phyloP scores from a whole-genome alignment of 1,140 invertebrate species.

The Marisa cornuarietis region DNA sequence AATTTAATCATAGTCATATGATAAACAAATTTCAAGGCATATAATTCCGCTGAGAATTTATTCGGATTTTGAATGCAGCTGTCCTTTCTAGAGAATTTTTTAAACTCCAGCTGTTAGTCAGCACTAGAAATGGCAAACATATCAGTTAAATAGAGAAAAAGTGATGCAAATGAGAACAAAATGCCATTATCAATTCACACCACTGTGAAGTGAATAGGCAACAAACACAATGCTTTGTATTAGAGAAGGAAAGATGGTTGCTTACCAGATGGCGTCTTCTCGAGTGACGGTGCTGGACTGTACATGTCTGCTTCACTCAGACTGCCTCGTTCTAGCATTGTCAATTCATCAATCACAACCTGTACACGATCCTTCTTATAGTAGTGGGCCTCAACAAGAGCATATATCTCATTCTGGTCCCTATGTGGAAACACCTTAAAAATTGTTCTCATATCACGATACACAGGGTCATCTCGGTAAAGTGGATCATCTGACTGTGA shows the following conservation, averaged over 20 bases:
- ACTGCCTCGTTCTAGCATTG: slow-evolving; percentile 31
- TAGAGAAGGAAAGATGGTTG: neutral
- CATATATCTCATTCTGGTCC: slow-evolving; percentile 60
- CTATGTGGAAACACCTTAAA: slow-evolving; percentile 55
- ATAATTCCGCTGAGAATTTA: too few species aligned
- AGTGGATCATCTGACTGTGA: slow-evolving; percentile 41
- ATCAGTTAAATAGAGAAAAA: too few species aligned
- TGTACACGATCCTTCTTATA: slow-evolving; percentile 53
- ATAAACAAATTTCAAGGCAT: too few species aligned
- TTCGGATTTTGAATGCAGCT: neutral
- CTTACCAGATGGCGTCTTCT: too few species aligned
- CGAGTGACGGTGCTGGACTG: neutral
- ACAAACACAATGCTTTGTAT: too few species aligned
- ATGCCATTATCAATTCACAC: too few species aligned
- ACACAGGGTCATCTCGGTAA: slow-evolving; percentile 48
- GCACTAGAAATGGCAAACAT: too few species aligned
- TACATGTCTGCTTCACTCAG: slow-evolving; percentile 13
- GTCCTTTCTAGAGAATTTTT: too few species aligned
- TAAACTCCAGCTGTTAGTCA: too few species aligned
- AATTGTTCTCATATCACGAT: slow-evolving; percentile 52
- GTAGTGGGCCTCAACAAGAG: slow-evolving; percentile 58
- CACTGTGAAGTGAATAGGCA: too few species aligned
- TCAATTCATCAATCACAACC: slow-evolving; percentile 56
- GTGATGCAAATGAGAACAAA: too few species aligned
- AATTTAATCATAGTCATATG: too few species aligned